These are phyloP conservation scores for Atta texana DNA, from an alignment of 1,140 invertebrate species.

Conservation along the genomic window DNA sequence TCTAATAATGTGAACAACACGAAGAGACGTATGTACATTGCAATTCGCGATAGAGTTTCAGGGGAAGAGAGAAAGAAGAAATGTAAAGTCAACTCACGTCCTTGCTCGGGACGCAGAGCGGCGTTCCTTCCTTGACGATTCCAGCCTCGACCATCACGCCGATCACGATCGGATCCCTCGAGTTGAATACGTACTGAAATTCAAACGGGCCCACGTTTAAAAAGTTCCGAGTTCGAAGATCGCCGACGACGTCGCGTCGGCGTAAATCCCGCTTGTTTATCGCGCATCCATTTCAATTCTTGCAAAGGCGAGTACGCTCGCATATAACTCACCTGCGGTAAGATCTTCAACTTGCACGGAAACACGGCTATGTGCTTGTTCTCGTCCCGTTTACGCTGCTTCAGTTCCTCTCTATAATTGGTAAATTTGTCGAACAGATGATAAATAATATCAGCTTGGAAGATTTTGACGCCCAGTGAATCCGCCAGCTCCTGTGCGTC, in stretches of 20 bases:
- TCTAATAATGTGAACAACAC: constrained; percentile 15
- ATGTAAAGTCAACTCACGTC: constrained; percentile 89
- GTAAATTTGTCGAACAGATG: constrained; percentile 99
- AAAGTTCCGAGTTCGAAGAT: neutral
- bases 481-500: constrained; percentile 99
- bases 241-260: neutral
- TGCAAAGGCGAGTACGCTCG: neutral
- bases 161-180: constrained; percentile 98
- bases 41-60: constrained; percentile 39
- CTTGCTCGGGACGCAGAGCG: constrained; percentile 98
- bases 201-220: constrained; percentile 17
- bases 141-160: constrained; percentile 99
- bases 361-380: constrained; percentile 99
- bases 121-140: constrained; percentile 97
- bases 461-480: constrained; percentile 97
- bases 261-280: constrained; percentile 43
- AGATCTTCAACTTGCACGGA: constrained; percentile 96
- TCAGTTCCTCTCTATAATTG: constrained; percentile 97
- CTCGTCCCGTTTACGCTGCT: constrained; percentile 96
- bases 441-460: constrained; percentile 99
- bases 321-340: constrained; percentile 91
- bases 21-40: constrained; percentile 17
- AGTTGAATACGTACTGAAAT: constrained; percentile 98
- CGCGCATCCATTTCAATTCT: neutral
- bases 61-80: constrained; percentile 51